Conservation (phyloP, 2,888 invertebrate genomes). For the Andrena bicolor region DNA sequence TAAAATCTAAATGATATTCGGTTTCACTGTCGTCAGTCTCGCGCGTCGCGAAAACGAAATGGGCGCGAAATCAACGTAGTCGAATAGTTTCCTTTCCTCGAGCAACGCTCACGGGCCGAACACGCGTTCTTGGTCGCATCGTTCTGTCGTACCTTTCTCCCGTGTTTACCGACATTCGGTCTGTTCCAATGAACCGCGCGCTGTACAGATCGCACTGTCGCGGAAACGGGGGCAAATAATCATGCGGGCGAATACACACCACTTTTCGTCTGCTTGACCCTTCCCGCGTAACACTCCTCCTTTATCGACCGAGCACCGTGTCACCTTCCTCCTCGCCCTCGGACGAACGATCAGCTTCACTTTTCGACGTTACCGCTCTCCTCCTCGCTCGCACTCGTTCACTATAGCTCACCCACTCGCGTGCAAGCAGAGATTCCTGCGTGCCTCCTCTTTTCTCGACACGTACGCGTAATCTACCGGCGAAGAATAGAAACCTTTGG, state of each 20-base stretch:
- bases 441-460: constrained; percentile 10
- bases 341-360: constrained; percentile 36
- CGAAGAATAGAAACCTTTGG: constrained; percentile 35
- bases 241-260: constrained; percentile 15
- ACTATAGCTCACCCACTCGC: constrained; percentile 8
- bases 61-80: constrained; percentile 37
- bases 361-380: constrained; percentile 21
- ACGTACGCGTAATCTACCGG: constrained; percentile 41
- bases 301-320: constrained; percentile 46
- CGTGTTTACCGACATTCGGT: constrained; percentile 61
- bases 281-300: constrained; percentile 7
- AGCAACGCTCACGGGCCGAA: constrained; percentile 30
- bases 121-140: constrained; percentile 51
- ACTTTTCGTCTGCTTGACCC: constrained; percentile 29
- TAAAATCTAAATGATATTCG: constrained; percentile 3
- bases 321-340: constrained; percentile 34
- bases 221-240: background rate
- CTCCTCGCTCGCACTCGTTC: constrained; percentile 9
- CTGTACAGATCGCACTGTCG: constrained; percentile 12
- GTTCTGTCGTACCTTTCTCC: constrained; percentile 32
- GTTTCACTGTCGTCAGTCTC: constrained; percentile 3
- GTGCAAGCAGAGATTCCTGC: background rate
- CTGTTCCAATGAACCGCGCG: constrained; percentile 8
- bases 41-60: background rate
- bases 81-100: constrained; percentile 50